phyloP scores from a whole-genome alignment of 2,888 invertebrate species.

The Romanomermis culicivorax region DNA sequence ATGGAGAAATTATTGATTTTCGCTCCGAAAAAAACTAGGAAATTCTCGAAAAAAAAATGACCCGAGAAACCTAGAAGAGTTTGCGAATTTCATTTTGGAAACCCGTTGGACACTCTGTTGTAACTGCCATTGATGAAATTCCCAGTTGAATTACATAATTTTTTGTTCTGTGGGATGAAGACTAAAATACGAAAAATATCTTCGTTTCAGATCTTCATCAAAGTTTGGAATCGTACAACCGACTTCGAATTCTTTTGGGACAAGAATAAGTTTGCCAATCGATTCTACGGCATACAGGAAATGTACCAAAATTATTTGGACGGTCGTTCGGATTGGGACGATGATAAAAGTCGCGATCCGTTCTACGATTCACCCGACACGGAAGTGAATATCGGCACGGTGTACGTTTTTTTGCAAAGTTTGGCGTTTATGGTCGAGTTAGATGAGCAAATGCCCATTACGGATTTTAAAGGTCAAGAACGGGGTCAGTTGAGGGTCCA shows the following conservation, averaged over 20 bases:
- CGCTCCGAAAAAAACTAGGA: too few species aligned
- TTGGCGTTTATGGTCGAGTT: slow-evolving; percentile 36
- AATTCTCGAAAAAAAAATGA: too few species aligned
- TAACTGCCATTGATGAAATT: too few species aligned
- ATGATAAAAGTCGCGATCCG: slow-evolving; percentile 36
- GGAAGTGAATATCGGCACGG: slow-evolving; percentile 35
- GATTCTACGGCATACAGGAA: slow-evolving; percentile 38
- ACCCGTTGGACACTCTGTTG: too few species aligned
- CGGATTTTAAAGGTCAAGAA: slow-evolving; percentile 32
- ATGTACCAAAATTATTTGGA: slow-evolving; percentile 37
- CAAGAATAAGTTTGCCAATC: slow-evolving; percentile 35
- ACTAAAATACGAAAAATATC: slow-evolving; percentile 3
- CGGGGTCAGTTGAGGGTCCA: slow-evolving; percentile 33
- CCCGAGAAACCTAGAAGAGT: too few species aligned
- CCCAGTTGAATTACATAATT: too few species aligned
- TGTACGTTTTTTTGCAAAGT: slow-evolving; percentile 36
- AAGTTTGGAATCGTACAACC: slow-evolving; percentile 34
- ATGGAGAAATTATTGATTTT: too few species aligned
- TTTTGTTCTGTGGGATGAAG: too few species aligned
- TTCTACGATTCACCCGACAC: slow-evolving; percentile 35
- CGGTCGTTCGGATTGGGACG: slow-evolving; percentile 34
- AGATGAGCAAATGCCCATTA: slow-evolving; percentile 36
- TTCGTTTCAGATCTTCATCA: slow-evolving; percentile 30
- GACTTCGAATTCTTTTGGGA: slow-evolving; percentile 37
- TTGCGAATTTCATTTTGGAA: too few species aligned